phyloP scores from a whole-genome alignment of 2,113 vertebrate species.

The Laterallus jamaicensis region DNA sequence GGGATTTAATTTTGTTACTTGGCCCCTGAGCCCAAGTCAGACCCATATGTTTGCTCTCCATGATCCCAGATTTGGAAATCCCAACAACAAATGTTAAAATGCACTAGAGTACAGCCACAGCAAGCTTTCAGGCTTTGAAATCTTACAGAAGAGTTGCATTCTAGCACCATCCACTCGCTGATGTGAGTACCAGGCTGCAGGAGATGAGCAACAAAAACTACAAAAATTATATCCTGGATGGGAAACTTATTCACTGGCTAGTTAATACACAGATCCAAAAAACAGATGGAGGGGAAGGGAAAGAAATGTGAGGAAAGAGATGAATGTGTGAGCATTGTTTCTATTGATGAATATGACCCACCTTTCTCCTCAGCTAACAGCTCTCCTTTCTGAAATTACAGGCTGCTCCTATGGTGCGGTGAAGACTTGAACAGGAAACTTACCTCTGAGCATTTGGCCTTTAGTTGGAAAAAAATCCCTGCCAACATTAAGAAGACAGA shows the following conservation, averaged over 20 bases:
- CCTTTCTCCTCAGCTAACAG: neutral
- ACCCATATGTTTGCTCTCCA: neutral
- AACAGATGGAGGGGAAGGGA: accelerated
- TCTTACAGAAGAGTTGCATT: neutral
- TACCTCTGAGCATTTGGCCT: neutral
- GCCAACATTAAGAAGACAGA: neutral
- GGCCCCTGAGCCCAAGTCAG: neutral
- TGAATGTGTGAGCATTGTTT: neutral
- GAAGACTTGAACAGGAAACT: neutral
- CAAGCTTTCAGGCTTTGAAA: neutral
- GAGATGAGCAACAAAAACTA: neutral
- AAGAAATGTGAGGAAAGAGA: neutral
- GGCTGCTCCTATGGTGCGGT: neutral
- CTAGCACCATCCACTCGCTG: neutral
- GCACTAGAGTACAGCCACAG: neutral
- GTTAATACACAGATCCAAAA: neutral
- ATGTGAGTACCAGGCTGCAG: neutral
- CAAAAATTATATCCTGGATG: neutral
- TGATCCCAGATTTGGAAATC: neutral
- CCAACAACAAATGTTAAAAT: neutral
- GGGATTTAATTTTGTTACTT: neutral
- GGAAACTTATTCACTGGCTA: neutral
- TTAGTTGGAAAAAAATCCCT: neutral
- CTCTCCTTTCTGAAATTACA: neutral
- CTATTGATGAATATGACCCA: neutral